Evolutionary conservation across 2,113 vertebrate species (phyloP).

Genomic region (Ceyx margarethae): DNA sequence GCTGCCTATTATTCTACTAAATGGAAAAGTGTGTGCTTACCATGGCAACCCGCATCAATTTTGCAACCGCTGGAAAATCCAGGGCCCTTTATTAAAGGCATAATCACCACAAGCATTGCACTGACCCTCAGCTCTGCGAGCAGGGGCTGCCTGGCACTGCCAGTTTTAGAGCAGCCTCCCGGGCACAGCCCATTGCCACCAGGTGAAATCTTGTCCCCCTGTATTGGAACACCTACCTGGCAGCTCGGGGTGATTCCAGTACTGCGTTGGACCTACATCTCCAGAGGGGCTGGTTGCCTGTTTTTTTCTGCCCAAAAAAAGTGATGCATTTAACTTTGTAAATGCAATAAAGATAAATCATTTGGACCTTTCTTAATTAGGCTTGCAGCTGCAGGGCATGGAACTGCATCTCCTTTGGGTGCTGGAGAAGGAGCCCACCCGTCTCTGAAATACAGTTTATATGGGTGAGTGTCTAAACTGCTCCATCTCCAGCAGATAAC

Average conservation of each 20-base stretch:
- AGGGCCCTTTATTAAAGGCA: conserved; percentile 51
- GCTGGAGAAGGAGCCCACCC: neutral
- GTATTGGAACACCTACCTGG: accelerated
- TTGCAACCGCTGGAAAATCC: conserved; percentile 46
- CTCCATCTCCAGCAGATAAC: neutral
- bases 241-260: accelerated
- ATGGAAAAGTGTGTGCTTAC: conserved; percentile 63
- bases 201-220: neutral
- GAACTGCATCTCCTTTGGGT: neutral
- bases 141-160: accelerated
- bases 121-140: neutral
- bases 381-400: neutral
- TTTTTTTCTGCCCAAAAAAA: too few species aligned
- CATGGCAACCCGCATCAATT: conserved; percentile 65
- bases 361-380: neutral
- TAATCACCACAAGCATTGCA: neutral
- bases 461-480: neutral
- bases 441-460: accelerated
- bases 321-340: accelerated
- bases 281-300: neutral
- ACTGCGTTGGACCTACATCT: accelerated
- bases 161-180: too few species aligned
- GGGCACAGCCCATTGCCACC: neutral
- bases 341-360: accelerated
- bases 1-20: conserved; percentile 61